Base-by-base conservation (phyloP, 1,140 invertebrate species). In the Galleria mellonella region DNA sequence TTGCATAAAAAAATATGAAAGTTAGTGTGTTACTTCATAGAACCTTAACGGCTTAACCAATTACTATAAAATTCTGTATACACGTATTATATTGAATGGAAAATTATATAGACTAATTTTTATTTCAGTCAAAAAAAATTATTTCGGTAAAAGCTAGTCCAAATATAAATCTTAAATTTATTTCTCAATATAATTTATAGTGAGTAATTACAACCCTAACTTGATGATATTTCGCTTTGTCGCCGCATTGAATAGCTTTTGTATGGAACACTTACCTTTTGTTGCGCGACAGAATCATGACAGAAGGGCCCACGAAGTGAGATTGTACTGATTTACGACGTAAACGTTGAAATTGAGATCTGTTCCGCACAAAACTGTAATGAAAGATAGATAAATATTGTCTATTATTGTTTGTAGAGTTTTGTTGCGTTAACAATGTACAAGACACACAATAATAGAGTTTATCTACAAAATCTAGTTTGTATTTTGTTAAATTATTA, bases 301-400 rank as follows among this genome's bases (percentile, higher is more conserved):
- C 56, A 55, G 51, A 69, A 68, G 52, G 52, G 41, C 40, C 46
- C 35, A 33, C 28, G 42, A 55, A 47, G 29, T 47, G 43, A 57
- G 55, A 63, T 67, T 57, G 56, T 57, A 41, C 50, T 44, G 52
- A 62, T 62, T 65, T 65, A 69, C 52, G 50, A 54, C 47, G 27
- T 17, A 39, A 47, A 37, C 47, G 41, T 37, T 39, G 44, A 55
- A 51, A 57, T 62, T 62, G 52, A 55, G 41, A 37, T 51, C 47
- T 45, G 53, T 42, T 5, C 23, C 28, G n/a, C 11, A 11, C 29
- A 28, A 31, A 42, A 44, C 29, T 32, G 39, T 42, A 31, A 23
- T 37, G 10, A 37, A 37, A 23, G 17, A 13, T 8, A 17, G 32
- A 27, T 31, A 31, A 32, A 37, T 46, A 39, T 38, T 1, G 7